These are phyloP conservation scores for Lypha dubia DNA, from an alignment of 2,888 invertebrate genomes.

Conservation along the genomic window DNA sequence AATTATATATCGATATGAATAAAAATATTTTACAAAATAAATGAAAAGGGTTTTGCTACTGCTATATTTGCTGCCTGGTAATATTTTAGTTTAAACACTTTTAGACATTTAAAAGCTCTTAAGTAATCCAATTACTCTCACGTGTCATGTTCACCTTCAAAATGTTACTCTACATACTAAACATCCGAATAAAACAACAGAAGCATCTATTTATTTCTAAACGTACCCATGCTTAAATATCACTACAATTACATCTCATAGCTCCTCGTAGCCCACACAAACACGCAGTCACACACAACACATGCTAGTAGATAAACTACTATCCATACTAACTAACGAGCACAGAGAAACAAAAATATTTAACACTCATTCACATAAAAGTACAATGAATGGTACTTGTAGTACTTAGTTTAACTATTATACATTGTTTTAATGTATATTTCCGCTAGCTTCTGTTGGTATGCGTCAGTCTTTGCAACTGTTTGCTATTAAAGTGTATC, in stretches of 20 bases:
- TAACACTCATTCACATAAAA: slow-evolving; percentile 34
- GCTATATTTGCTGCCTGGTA: slow-evolving; percentile 4
- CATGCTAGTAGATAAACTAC: neutral
- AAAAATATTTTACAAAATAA: slow-evolving; percentile 2
- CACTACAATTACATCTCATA: neutral
- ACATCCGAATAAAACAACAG: slow-evolving; percentile 34
- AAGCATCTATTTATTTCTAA: slow-evolving; percentile 42
- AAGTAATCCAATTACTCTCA: slow-evolving; percentile 73
- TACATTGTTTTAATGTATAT: slow-evolving; percentile 53
- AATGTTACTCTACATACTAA: slow-evolving; percentile 54
- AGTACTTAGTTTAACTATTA: slow-evolving; percentile 50
- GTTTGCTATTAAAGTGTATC: slow-evolving; percentile 16
- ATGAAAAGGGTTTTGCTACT: too few species aligned
- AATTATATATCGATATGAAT: neutral
- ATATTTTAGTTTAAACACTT: slow-evolving; percentile 67
- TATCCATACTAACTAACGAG: neutral
- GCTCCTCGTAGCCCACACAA: neutral
- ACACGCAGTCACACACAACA: neutral
- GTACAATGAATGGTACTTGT: slow-evolving; percentile 49
- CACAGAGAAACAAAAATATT: slow-evolving; percentile 31
- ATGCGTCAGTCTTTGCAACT: slow-evolving; percentile 3
- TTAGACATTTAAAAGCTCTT: slow-evolving; percentile 73
- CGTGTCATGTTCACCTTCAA: slow-evolving; percentile 66
- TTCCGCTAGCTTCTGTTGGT: slow-evolving; percentile 4
- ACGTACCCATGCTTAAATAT: neutral